phyloP scores from a whole-genome alignment of 2,888 invertebrate genomes.

The Myopa testacea region DNA sequence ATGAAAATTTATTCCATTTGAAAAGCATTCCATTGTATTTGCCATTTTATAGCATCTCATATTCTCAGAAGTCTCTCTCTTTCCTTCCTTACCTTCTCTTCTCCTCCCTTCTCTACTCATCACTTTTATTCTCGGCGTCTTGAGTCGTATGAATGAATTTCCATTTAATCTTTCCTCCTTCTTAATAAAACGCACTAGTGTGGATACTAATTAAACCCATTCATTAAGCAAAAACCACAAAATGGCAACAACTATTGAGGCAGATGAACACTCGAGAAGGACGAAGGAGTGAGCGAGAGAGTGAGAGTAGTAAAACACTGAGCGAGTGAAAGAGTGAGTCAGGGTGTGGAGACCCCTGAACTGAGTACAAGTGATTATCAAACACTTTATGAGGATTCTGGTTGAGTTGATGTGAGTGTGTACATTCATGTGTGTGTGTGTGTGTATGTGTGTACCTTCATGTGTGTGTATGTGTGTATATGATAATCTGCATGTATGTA shows the following conservation, averaged over 20 bases:
- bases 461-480: background rate
- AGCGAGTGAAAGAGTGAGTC: background rate
- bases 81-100: too few relatives aligned
- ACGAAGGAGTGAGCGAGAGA: background rate
- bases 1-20: too few relatives aligned
- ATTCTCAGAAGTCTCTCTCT: too few relatives aligned
- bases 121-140: too few relatives aligned
- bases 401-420: background rate
- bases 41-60: too few relatives aligned
- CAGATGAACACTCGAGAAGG: too few relatives aligned
- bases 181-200: background rate
- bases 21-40: too few relatives aligned
- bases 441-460: background rate
- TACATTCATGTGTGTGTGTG: background rate
- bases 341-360: background rate
- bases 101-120: too few relatives aligned
- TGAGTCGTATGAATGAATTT: too few relatives aligned
- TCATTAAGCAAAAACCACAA: background rate
- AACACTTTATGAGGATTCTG: background rate
- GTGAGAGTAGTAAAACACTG: background rate
- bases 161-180: too few relatives aligned
- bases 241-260: background rate
- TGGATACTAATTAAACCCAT: background rate
- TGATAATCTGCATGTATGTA: too few relatives aligned
- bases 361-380: background rate